Evolutionary conservation across 2,888 invertebrate genomes (phyloP), one percentile per base, ranked within the genome.

Genomic region (Metallyticus violacea): DNA sequence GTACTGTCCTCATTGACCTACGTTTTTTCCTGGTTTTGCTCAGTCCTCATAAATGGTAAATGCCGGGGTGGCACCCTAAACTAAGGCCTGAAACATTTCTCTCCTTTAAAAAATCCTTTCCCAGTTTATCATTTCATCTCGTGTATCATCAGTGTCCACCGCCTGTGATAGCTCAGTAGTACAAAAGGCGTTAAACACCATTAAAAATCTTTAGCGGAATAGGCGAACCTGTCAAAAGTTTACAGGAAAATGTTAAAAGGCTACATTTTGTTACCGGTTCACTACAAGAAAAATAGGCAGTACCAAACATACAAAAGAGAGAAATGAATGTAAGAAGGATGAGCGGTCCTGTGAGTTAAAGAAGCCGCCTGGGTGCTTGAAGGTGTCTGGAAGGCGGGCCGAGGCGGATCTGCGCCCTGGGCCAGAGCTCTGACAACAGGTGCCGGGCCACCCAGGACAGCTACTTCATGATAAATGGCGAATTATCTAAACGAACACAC

Each of bases 341-440:
- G 62, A 81, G 30, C 81, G 62, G 40, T 30, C 29, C 15, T 40
- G 9, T 7, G 7, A 9, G 83, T 27, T 77, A 83, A 83, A 83
- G 83, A 26, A 77, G 83, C 83, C 83, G 83, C 83, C 28, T 40
- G 83, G 83, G 83, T 83, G 83, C 83, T 83, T 26, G 26, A 40
- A 83, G 83, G 83, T 83, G 83, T 83, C 83, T 83, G 83, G 77
- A 40, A 83, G 83, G 83, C 76, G 83, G 83, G 29, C 22, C 77
- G 28, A 83, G 83, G 83, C 83, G 83, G 83, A 25, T 77, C 83
- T n/a, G 9, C 22, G 83, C 83, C 77, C 77, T 28, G 22, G 83
- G 83, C 28, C 77, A 26, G 28, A 28, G 28, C 28, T 77, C 30
- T 62, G 26, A 40, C 62, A 81, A 81, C 81, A 81, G 81, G 30